A percentile compares a stretch with the other conserved stretches of the same genome.
Conservation (phyloP, 1,140 invertebrate genomes). For the Harpegnathos saltator region DNA sequence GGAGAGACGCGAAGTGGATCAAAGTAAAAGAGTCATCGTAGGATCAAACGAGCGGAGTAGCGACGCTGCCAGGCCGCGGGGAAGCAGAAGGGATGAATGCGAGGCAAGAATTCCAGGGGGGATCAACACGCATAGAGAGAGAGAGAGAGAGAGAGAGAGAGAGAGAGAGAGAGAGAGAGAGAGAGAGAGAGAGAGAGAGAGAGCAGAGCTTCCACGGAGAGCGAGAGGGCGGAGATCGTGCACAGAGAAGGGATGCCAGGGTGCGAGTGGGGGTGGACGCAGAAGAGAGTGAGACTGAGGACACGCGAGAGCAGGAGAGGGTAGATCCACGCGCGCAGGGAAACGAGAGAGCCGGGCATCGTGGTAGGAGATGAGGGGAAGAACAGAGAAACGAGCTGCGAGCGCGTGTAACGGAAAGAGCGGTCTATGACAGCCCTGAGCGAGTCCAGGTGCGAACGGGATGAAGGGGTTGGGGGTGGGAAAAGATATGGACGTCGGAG, state of each 20-base stretch:
- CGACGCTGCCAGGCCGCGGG: background rate
- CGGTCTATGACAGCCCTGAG: background rate
- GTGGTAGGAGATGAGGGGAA: constrained; percentile 5
- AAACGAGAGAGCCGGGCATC: constrained; percentile 6
- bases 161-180: too few species aligned
- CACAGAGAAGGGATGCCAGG: background rate
- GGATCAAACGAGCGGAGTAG: background rate
- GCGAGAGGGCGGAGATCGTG: constrained; percentile 24
- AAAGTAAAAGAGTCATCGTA: background rate
- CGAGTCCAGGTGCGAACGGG: background rate
- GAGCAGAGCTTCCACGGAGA: background rate
- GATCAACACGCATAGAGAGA: constrained; percentile 14
- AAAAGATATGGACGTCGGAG: background rate
- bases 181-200: too few species aligned
- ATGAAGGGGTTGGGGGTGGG: background rate
- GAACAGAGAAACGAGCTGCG: background rate
- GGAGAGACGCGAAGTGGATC: background rate
- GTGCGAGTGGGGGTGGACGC: background rate
- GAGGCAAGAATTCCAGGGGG: background rate
- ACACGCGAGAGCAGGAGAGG: background rate
- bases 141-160: too few species aligned
- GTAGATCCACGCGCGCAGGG: background rate
- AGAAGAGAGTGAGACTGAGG: background rate
- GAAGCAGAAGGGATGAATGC: constrained; percentile 1
- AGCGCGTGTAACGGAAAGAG: background rate